phyloP scores from a whole-genome alignment of 2,113 vertebrate genomes.

The Cyprinus carpio region DNA sequence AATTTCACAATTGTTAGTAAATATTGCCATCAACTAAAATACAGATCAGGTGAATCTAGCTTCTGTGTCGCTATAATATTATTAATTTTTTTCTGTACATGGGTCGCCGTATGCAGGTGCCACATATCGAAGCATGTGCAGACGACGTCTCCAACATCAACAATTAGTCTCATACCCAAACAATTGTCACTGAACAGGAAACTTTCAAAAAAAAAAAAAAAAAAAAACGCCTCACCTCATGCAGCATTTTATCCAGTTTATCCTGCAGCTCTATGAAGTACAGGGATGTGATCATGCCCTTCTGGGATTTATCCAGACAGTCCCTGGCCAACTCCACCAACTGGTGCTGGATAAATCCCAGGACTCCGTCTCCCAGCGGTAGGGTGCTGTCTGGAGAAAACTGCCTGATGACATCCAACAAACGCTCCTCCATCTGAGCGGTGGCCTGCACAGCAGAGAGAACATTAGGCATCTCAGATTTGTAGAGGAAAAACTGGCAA shows the following conservation, averaged over 20 bases:
- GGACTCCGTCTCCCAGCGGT: constrained; percentile 88
- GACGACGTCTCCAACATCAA: not conserved
- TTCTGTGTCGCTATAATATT: not conserved
- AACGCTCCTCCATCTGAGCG: constrained; percentile 93
- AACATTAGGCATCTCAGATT: not conserved
- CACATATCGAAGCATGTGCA: not conserved
- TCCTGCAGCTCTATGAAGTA: constrained; percentile 98
- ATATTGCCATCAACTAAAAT: not conserved
- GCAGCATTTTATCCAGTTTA: constrained; percentile 92
- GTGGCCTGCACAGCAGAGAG: constrained; percentile 81
- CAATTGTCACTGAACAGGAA: not conserved
- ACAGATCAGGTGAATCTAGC: not conserved
- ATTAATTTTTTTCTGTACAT: not conserved
- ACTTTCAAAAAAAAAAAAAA: no score
- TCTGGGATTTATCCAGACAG: constrained; percentile 92
- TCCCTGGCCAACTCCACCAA: constrained; percentile 91
- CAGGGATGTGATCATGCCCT: constrained; percentile 89
- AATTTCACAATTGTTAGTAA: not conserved
- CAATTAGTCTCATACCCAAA: not conserved
- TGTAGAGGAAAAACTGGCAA: not conserved
- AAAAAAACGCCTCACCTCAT: constrained; percentile 86
- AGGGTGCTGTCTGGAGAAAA: constrained; percentile 82
- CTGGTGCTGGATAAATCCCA: constrained; percentile 99
- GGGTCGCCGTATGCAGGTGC: no score
- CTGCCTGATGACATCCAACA: constrained; percentile 86